Conservation (phyloP, 2,113 vertebrate species). For the Nansenia antarctica region DNA sequence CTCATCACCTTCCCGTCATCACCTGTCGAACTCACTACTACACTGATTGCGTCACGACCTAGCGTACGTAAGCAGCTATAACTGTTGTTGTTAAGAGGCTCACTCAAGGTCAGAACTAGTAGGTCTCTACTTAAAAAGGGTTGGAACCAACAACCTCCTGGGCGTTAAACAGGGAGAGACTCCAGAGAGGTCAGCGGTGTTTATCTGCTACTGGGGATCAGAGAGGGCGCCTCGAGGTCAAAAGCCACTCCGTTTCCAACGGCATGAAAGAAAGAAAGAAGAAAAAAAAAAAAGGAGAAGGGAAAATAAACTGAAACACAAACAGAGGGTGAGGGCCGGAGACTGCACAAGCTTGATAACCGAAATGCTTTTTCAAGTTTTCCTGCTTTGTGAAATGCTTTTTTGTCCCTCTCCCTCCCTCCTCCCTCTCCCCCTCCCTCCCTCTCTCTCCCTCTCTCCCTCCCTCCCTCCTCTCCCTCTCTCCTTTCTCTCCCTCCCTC, state of each 20-base stretch:
- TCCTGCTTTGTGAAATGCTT: slow-evolving; percentile 63
- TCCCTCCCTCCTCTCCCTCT: slow-evolving; percentile 24
- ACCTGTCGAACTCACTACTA: too few species aligned
- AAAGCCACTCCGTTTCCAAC: slow-evolving; percentile 37
- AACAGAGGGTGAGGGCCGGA: slow-evolving; percentile 26
- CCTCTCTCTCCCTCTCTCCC: background rate
- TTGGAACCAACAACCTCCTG: too few species aligned
- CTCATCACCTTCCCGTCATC: too few species aligned
- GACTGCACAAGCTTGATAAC: slow-evolving; percentile 54
- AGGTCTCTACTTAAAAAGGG: background rate
- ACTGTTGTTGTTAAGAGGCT: too few species aligned
- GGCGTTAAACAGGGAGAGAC: too few species aligned
- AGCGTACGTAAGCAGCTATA: too few species aligned
- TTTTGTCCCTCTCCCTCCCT: slow-evolving; percentile 10
- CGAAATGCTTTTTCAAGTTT: slow-evolving; percentile 52
- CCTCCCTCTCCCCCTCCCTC: background rate
- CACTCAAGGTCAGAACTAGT: background rate
- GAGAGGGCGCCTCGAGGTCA: slow-evolving; percentile 16
- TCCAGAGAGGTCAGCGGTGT: background rate
- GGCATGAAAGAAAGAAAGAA: slow-evolving; percentile 20
- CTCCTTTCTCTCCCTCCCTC: too few species aligned
- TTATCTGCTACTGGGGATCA: slow-evolving; percentile 16
- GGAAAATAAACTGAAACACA: slow-evolving; percentile 38
- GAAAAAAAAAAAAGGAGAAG: slow-evolving; percentile 27
- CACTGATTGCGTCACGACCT: too few species aligned